These are phyloP conservation scores for Myopa testacea DNA, from an alignment of 2,888 invertebrate species.

Conservation along the genomic window DNA sequence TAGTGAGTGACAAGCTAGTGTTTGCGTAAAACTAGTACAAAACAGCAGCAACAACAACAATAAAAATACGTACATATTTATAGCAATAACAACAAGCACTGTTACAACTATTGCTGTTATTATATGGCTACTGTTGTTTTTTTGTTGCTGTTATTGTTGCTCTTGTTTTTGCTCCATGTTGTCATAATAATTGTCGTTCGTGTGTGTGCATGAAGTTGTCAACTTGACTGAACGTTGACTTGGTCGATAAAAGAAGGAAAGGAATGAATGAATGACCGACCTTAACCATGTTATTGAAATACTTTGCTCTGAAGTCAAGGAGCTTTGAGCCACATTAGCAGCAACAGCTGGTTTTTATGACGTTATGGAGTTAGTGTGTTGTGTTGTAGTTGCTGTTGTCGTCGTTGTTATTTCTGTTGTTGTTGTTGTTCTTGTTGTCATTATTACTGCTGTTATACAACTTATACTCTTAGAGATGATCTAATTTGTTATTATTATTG, in stretches of 20 bases:
- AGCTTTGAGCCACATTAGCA: not conserved
- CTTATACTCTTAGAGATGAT: no score
- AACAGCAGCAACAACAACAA: not conserved
- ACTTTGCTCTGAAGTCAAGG: not conserved
- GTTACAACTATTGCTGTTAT: no score
- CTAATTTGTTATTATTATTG: not conserved
- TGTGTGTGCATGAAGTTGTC: not conserved
- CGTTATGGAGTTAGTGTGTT: not conserved
- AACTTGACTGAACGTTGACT: not conserved
- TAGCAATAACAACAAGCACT: no score
- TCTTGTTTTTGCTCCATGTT: not conserved
- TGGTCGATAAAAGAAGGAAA: not conserved
- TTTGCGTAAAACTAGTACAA: not conserved
- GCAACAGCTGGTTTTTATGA: not conserved
- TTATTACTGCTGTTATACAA: no score
- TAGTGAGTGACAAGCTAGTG: not conserved
- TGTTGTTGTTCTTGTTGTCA: not conserved
- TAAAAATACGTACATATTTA: not conserved
- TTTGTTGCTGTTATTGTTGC: not conserved
- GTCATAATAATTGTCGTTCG: not conserved
- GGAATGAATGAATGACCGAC: conserved; percentile 8
- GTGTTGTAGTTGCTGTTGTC: not conserved
- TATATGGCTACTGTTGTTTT: no score
- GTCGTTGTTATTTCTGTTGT: no score
- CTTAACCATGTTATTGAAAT: not conserved